Conservation (phyloP, 2,113 vertebrate species). For the Xenopus tropicalis region DNA sequence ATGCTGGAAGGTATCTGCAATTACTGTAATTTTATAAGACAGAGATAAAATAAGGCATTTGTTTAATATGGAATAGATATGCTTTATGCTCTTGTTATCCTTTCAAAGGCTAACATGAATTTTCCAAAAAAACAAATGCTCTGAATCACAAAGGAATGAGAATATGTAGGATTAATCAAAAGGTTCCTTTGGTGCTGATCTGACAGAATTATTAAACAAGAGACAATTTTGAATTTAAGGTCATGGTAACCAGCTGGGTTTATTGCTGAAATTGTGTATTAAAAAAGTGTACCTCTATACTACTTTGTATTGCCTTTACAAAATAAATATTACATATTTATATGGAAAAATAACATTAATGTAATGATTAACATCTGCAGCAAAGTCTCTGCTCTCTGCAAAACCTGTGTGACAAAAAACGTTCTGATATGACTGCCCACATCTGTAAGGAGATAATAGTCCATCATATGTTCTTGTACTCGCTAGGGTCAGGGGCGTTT, state of each 20-base stretch:
- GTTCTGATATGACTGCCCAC: too few species aligned
- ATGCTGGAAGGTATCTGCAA: constrained; percentile 42
- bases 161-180: constrained; percentile 41
- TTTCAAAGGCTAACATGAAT: constrained; percentile 31
- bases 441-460: too few species aligned
- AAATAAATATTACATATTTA: background rate
- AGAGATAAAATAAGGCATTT: constrained; percentile 39
- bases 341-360: background rate
- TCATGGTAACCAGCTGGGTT: constrained; percentile 22
- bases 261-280: constrained; percentile 20
- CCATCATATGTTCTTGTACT: too few species aligned
- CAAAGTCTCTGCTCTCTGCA: too few species aligned
- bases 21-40: constrained; percentile 40
- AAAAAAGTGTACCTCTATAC: background rate
- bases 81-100: constrained; percentile 37
- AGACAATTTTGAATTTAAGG: constrained; percentile 18
- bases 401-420: too few species aligned
- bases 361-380: too few species aligned
- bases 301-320: too few species aligned
- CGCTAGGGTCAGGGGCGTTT: too few species aligned
- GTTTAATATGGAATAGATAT: constrained; percentile 17
- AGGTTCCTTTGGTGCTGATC: constrained; percentile 26
- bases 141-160: constrained; percentile 31
- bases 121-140: constrained; percentile 26
- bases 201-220: constrained; percentile 11